A percentile compares a stretch with the other conserved stretches of the same genome.
Evolutionary conservation across 1,140 invertebrate genomes (phyloP).

Genomic region (Solen grandis): DNA sequence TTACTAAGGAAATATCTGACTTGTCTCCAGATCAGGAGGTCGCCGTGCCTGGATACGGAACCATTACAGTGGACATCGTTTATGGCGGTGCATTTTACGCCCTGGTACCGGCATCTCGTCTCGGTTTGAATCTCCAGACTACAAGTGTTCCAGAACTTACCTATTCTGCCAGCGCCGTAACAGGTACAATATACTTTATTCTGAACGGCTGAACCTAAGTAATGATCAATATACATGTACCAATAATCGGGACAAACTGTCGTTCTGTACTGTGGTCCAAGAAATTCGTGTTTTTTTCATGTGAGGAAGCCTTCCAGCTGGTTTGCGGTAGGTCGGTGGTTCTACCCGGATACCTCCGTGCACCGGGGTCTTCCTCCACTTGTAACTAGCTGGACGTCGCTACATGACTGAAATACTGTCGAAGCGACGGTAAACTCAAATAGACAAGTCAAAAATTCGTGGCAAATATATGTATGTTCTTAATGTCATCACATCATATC

Average conservation of each 20-base stretch:
- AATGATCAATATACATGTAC: not conserved
- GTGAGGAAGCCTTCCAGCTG: too few relatives aligned
- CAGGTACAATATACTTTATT: constrained; percentile 59
- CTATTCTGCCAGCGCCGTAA: constrained; percentile 66
- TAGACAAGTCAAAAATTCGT: too few relatives aligned
- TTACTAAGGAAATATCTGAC: not conserved
- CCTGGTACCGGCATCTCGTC: constrained; percentile 61
- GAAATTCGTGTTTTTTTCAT: not conserved
- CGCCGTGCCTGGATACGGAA: constrained; percentile 25
- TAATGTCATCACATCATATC: too few relatives aligned
- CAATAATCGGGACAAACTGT: not conserved
- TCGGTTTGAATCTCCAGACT: constrained; percentile 68
- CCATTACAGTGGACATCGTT: too few relatives aligned
- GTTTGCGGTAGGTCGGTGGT: too few relatives aligned
- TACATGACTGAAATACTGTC: too few relatives aligned
- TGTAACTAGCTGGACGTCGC: too few relatives aligned
- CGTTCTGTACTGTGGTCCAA: not conserved
- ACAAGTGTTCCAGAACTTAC: constrained; percentile 58
- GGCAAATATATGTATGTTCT: too few relatives aligned
- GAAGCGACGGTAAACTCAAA: too few relatives aligned
- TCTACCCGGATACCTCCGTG: too few relatives aligned
- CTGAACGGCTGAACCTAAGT: not conserved
- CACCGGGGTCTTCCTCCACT: too few relatives aligned
- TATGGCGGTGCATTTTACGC: constrained; percentile 79
- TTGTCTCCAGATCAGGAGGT: constrained; percentile 61